Base-by-base conservation (phyloP, 1,140 invertebrate species). In the Ips typographus region DNA sequence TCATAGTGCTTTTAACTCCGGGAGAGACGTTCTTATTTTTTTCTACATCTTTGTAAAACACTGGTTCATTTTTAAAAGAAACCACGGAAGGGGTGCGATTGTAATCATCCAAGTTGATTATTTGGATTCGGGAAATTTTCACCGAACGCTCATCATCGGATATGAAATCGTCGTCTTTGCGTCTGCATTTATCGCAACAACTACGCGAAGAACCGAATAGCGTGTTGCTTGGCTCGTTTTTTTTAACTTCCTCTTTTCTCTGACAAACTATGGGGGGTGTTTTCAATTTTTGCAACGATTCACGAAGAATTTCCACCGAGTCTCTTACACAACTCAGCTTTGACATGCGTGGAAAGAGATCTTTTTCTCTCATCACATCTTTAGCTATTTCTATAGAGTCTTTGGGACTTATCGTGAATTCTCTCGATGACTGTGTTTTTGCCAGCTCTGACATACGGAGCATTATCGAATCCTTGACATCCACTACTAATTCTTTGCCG, bases 261-360 rank as follows among this genome's bases (percentile, higher is more conserved):
- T 55, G 47, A 4, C 40, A 73, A 4, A 57, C 43, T 1, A 5
- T 4, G 4, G 55, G 6, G n/a, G 51, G 47, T 6, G 22, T 39
- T 42, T 3, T 51, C 38, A 74, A 40, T 43, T 49, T 47, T 4
- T 51, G 38, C 37, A 49, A 53, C 22, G 66, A 69, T 49, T 71
- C 63, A 40, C 60, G 65, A 4, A 73, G 37, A 4, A 74, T 22
- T 60, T 73, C 73, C 7, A 74, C 58, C 2, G 73, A 74, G 55
- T 74, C 61, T 51, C 47, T 69, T 2, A 69, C 69, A 4, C 60
- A 40, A 22, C 37, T 44, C 42, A 74, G 43, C 43, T 71, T 73
- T 1, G 73, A 74, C 2, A 49, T 39, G 22, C 7, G 38, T 37
- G 2, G 37, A 2, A 36, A 59, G 5, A 41, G n/a, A 3, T 64